These are phyloP conservation scores for Potamilus streckersoni DNA, from an alignment of 1,140 invertebrate species.

Conservation along the genomic window DNA sequence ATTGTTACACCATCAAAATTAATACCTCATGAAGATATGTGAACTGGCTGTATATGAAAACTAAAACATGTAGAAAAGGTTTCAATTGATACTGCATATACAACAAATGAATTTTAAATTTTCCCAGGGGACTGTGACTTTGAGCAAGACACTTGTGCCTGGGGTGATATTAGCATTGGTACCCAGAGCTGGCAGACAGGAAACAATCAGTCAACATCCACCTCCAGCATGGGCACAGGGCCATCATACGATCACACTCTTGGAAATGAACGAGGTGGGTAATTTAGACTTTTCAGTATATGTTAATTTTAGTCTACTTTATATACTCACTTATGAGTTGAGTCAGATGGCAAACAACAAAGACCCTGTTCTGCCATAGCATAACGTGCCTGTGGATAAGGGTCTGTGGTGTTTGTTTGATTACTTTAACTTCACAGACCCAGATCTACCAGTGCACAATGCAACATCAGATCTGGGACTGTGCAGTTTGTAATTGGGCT, in stretches of 20 bases:
- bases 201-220: slow-evolving; percentile 37
- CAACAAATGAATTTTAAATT: background rate
- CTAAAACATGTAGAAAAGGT: background rate
- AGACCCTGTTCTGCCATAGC: too few relatives aligned
- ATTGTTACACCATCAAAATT: too few relatives aligned
- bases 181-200: slow-evolving; percentile 52
- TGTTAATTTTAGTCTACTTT: background rate
- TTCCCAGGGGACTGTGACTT: slow-evolving; percentile 56
- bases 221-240: slow-evolving; percentile 36
- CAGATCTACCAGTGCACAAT: too few relatives aligned
- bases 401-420: too few relatives aligned
- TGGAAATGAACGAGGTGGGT: slow-evolving; percentile 43
- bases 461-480: too few relatives aligned
- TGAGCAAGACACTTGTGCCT: slow-evolving; percentile 57
- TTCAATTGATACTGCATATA: background rate
- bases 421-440: too few relatives aligned
- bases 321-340: background rate
- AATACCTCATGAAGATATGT: too few relatives aligned
- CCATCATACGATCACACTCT: slow-evolving; percentile 59
- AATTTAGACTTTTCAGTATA: background rate
- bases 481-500: too few relatives aligned
- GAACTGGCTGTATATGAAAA: too few relatives aligned
- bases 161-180: slow-evolving; percentile 38
- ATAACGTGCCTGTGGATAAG: too few relatives aligned
- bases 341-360: too few relatives aligned